Percentiles rank a stretch among this genome's conserved stretches.
These are phyloP conservation scores for Myrmecobius fasciatus DNA, from an alignment of 2,113 vertebrate genomes.

Conservation along the genomic window DNA sequence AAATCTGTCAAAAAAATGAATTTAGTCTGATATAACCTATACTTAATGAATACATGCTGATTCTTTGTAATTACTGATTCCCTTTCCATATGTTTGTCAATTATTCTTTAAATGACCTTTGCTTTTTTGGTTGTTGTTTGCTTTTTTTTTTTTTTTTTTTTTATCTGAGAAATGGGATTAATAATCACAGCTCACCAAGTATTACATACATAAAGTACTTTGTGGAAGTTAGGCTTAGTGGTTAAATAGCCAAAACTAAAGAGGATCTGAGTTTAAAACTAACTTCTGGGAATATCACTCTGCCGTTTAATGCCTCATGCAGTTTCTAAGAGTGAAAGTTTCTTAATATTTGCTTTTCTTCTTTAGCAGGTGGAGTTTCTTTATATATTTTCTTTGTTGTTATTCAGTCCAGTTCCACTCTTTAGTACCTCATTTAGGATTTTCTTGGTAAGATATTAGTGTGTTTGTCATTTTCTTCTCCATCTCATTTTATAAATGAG, in stretches of 20 bases:
- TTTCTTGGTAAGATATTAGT: neutral
- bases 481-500: neutral
- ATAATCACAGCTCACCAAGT: neutral
- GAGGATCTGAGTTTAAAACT: neutral
- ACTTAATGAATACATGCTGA: neutral
- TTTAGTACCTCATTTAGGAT: neutral
- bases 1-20: neutral
- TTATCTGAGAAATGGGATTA: neutral
- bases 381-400: neutral
- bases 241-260: neutral
- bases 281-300: neutral
- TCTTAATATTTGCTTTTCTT: neutral
- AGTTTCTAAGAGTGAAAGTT: neutral
- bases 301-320: neutral
- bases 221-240: neutral
- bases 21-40: neutral
- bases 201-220: neutral
- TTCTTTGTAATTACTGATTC: neutral
- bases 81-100: neutral
- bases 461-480: neutral
- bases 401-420: neutral
- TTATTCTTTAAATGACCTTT: neutral
- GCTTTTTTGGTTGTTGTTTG: neutral
- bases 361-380: neutral
- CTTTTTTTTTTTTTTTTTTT: neutral